Evolutionary conservation across 2,113 vertebrate genomes (phyloP).

Genomic region (Marmota flaviventris): DNA sequence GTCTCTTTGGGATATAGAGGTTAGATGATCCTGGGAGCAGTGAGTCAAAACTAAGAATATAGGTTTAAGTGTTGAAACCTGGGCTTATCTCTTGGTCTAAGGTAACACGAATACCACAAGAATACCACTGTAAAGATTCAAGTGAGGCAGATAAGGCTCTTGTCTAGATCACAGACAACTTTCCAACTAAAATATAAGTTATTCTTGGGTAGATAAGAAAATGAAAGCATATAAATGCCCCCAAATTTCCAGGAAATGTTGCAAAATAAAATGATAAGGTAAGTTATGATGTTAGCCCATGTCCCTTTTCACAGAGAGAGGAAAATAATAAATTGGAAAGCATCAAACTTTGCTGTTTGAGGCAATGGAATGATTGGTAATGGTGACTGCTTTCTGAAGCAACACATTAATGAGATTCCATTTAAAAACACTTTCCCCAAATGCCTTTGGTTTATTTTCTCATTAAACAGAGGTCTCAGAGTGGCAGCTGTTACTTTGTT

Average conservation of each 20-base stretch:
- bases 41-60: background rate
- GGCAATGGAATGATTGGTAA: conserved; percentile 33
- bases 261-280: background rate
- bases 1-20: background rate
- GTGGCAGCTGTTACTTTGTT: conserved; percentile 64
- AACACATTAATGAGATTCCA: conserved; percentile 74
- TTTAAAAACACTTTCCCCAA: conserved; percentile 64
- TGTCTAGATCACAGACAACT: background rate
- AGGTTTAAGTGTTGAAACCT: background rate
- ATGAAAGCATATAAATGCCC: conserved; percentile 21
- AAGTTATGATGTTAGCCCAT: background rate
- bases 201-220: background rate
- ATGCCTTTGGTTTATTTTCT: conserved; percentile 75
- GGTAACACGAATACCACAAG: background rate
- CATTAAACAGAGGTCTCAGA: conserved; percentile 64
- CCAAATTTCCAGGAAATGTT: conserved; percentile 14
- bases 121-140: too few species aligned
- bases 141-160: background rate
- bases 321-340: conserved; percentile 9
- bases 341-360: conserved; percentile 5
- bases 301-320: background rate
- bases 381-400: conserved; percentile 66
- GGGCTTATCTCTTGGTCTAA: background rate
- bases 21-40: background rate
- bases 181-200: conserved; percentile 4